A percentile compares a stretch with the other conserved stretches of the same genome.
phyloP scores from a whole-genome alignment of 2,113 vertebrate species.

The Nymphicus hollandicus region DNA sequence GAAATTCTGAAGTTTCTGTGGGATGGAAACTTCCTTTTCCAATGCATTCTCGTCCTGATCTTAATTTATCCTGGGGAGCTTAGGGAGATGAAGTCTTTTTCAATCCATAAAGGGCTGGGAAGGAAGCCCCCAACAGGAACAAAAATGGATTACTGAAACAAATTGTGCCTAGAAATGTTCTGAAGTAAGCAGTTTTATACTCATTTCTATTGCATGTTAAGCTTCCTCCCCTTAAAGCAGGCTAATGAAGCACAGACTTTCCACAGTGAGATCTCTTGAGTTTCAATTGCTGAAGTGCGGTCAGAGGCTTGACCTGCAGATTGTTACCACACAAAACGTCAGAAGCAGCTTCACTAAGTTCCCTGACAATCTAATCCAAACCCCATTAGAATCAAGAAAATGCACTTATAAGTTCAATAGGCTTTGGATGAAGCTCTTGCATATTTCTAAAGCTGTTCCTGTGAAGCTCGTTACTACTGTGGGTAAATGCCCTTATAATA shows the following conservation, averaged over 20 bases:
- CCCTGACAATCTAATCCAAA: not conserved
- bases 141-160: conserved; percentile 1
- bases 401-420: not conserved
- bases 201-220: not conserved
- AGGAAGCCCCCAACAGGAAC: not conserved
- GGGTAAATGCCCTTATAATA: not conserved
- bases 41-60: not conserved
- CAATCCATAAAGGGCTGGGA: not conserved
- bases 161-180: not conserved
- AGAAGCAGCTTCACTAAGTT: not conserved
- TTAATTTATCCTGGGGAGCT: not conserved
- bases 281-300: not conserved
- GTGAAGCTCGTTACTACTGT: not conserved
- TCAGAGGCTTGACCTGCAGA: not conserved
- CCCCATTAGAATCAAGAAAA: not conserved
- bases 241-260: conserved; percentile 26
- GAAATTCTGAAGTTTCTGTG: not conserved
- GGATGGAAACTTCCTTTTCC: not conserved
- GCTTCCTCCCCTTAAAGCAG: not conserved
- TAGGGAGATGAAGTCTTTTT: not conserved
- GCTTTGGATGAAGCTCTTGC: not conserved
- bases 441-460: not conserved
- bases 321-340: not conserved
- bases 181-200: conserved; percentile 31
- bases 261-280: not conserved